Base-by-base conservation (phyloP, 2,888 invertebrate species). In the Smittia aterrima region DNA sequence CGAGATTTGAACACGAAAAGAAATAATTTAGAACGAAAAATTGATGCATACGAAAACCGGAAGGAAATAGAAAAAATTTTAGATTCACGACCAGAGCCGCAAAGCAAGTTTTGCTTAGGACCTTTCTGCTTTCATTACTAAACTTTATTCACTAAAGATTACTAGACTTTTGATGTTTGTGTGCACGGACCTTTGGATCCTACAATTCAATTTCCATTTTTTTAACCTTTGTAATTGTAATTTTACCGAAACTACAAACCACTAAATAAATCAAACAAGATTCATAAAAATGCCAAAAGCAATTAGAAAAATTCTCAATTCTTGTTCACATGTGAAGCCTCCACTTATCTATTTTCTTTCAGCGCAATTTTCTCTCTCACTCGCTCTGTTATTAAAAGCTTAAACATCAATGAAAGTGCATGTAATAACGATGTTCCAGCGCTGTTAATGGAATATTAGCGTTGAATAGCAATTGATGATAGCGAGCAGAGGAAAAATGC, bases 311-410 rank as follows among this genome's bases (percentile, higher is more conserved):
- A 11, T 47, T 47, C 47, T 47, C 47, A 11, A 47, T 47, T 47
- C 32, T 6, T 32, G 32, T 47, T 47, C 13, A 47, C 47, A 16
- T 47, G 47, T 13, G 16, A 47, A 47, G 11, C 13, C 47, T 47
- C 47, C 47, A 47, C 47, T 47, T 47, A 47, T 47, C 47, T 47
- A 47, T 47, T 47, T 47, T 16, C 47, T 47, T 47, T 47, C n/a
- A 47, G 47, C 47, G 47, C 47, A 47, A 47, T 47, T 47, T 47
- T 47, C n/a, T n/a, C n/a, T n/a, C n/a, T n/a, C n/a, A n/a, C n/a
- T 47, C 16, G 2, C n/a, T 11, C 47, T 47, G 47, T 47, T 47
- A 47, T 47, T 47, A 47, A 47, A 47, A 13, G 4, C 13, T 47
- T 16, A 47, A n/a, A 47, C 32, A 32, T 47, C n/a, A 11, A 47